Evolutionary conservation across 2,797 vertebrate genomes (phyloP), one percentile per base, ranked within the genome.

Genomic region (Gymnoscopelus braueri): DNA sequence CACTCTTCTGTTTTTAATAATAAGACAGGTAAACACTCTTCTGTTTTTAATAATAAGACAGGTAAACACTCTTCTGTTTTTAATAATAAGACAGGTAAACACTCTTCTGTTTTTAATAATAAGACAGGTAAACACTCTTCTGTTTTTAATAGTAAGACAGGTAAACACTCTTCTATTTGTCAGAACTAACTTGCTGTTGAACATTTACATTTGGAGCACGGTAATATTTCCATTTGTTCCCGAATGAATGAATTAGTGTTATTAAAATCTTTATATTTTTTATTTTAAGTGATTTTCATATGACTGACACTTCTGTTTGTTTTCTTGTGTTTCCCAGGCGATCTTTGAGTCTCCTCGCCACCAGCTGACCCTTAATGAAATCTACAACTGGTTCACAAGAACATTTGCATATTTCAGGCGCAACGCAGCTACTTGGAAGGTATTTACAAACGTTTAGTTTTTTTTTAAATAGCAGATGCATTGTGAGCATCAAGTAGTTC

Each of bases 371-470:
- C 95, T 99, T 94, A 99, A 99, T 12, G 98, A 99, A 94, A 99
- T 99, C 93, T 99, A 99, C 94, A 99, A 99, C 93, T 99, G 98
- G 98, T 99, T 99, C 95, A 99, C 98, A 11, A 93, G 96, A 89
- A 99, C 97, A 90, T 99, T 99, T 85, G 97, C 97, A 29, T 99
- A 99, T 91, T 99, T 99, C 92, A 91, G 97, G 75, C 97, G 97
- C 86, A 99, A 99, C 26, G 97, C 98, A 0, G 98, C 98, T 0
- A 99, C 98, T 7, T 99, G 98, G 98, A 99, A 99, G 98, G 98
- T 99, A 94, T 79, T 8, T 19, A 57, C 8, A 15, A 19, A 19
- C 19, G 19, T 19, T 19, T 19, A n/a, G n/a, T n/a, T n/a, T n/a
- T n/a, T n/a, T n/a, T n/a, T n/a, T n/a, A n/a, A n/a, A n/a, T 39